Conservation (phyloP, 2,113 vertebrate species). For the Colinus virginianus region DNA sequence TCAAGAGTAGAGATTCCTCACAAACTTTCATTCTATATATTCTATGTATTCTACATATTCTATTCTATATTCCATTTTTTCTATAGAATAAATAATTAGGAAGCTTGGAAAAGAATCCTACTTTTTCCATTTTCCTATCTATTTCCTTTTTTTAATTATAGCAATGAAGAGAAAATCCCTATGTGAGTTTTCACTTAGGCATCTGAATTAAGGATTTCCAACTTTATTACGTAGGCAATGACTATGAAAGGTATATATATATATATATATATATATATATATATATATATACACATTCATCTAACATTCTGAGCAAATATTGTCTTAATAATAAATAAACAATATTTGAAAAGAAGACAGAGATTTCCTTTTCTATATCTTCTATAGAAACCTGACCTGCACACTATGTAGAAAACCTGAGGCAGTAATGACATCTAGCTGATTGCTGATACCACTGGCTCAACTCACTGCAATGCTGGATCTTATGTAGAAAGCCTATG, state of each 20-base stretch:
- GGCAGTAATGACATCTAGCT: slow-evolving; percentile 28
- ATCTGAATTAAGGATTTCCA: neutral
- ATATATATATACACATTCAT: neutral
- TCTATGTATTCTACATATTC: neutral
- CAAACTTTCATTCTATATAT: neutral
- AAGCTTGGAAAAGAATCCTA: neutral
- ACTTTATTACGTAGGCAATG: neutral
- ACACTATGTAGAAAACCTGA: slow-evolving; percentile 37
- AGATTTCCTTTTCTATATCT: slow-evolving; percentile 8
- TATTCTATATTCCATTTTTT: neutral
- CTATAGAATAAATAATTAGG: neutral
- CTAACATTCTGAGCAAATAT: neutral
- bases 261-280: slow-evolving; percentile 17
- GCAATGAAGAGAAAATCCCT: neutral
- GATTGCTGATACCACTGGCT: slow-evolving; percentile 1
- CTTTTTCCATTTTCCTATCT: neutral
- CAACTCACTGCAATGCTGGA: neutral
- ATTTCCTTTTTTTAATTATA: neutral
- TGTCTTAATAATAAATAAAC: neutral
- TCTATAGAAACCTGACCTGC: slow-evolving; percentile 22
- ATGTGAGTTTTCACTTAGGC: neutral
- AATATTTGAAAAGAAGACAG: neutral
- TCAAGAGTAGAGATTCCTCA: neutral
- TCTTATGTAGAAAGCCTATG: slow-evolving; percentile 10
- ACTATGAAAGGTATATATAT: neutral